These are phyloP conservation scores for Athene cunicularia DNA, from an alignment of 2,113 vertebrate genomes.

Conservation along the genomic window DNA sequence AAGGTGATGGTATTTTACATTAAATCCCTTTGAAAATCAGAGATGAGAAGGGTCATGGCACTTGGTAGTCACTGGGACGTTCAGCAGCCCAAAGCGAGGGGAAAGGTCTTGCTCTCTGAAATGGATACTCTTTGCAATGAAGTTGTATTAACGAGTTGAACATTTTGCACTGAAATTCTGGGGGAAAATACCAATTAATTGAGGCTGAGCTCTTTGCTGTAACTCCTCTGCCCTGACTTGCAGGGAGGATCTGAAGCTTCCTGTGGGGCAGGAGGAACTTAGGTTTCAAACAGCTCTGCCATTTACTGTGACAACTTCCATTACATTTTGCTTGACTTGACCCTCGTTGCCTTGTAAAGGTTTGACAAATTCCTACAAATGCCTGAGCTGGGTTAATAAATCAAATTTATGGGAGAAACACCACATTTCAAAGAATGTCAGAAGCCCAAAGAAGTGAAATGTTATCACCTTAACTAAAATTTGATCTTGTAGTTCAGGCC, in stretches of 20 bases:
- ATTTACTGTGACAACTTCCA: not conserved
- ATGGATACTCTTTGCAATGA: not conserved
- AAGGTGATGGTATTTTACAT: not conserved
- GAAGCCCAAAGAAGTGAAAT: slow-evolving; percentile 35
- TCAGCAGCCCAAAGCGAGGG: not conserved
- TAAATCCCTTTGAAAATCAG: not conserved
- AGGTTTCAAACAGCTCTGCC: not conserved
- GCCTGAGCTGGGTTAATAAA: slow-evolving; percentile 41
- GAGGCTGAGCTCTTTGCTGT: not conserved
- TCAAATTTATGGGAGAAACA: slow-evolving; percentile 31
- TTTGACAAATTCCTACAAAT: slow-evolving; percentile 25
- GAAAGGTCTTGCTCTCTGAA: not conserved
- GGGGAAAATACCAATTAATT: not conserved
- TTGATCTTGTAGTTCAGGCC: slow-evolving; percentile 22
- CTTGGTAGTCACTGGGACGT: not conserved
- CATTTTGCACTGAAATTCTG: slow-evolving; percentile 2
- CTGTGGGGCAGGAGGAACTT: not conserved
- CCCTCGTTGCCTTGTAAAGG: not conserved
- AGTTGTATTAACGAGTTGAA: not conserved
- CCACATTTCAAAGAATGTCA: slow-evolving; percentile 35
- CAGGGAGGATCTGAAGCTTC: slow-evolving; percentile 20
- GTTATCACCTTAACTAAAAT: slow-evolving; percentile 49
- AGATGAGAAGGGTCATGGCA: not conserved
- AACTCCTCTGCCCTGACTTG: not conserved
- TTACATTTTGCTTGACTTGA: not conserved